Evolutionary conservation across 2,888 invertebrate genomes (phyloP).

Genomic region (Brachypterus glaber): DNA sequence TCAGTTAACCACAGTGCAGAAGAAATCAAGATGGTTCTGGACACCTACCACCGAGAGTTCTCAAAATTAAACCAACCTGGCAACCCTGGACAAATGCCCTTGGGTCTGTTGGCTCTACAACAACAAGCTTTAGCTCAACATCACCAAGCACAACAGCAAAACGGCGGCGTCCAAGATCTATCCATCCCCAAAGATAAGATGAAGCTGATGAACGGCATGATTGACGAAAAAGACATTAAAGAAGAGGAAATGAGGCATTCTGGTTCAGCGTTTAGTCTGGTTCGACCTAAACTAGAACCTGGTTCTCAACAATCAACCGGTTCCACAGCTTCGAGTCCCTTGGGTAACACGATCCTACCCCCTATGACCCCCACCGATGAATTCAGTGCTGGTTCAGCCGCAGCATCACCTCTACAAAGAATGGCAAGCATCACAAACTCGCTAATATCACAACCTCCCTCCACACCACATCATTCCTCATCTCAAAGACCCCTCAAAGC

Average conservation of each 20-base stretch:
- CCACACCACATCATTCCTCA: conserved; percentile 74
- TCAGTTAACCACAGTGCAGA: conserved; percentile 64
- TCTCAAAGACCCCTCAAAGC: conserved; percentile 88
- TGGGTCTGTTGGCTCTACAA: conserved; percentile 65
- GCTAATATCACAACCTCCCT: conserved; percentile 80
- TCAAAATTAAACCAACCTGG: conserved; percentile 67
- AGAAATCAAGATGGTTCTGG: conserved; percentile 80
- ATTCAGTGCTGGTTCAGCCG: conserved; percentile 66
- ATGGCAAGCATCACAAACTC: conserved; percentile 99
- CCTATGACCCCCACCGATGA: conserved; percentile 75
- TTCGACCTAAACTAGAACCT: conserved; percentile 77
- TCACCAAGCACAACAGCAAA: conserved; percentile 47
- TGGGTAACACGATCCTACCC: conserved; percentile 77
- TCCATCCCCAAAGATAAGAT: conserved; percentile 71
- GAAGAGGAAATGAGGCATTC: conserved; percentile 57
- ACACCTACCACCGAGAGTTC: conserved; percentile 88
- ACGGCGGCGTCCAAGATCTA: conserved; percentile 71
- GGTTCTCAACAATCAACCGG: conserved; percentile 58
- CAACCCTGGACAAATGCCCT: conserved; percentile 44
- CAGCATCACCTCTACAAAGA: conserved; percentile 88
- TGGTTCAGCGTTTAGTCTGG: conserved; percentile 78
- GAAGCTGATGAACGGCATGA: conserved; percentile 57
- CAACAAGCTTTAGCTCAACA: conserved; percentile 50
- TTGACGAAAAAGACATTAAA: conserved; percentile 49
- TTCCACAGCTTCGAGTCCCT: conserved; percentile 73